Percentiles rank a stretch among this genome's conserved stretches.
phyloP scores from a whole-genome alignment of 2,797 vertebrate species.

The Ispidina lecontei region DNA sequence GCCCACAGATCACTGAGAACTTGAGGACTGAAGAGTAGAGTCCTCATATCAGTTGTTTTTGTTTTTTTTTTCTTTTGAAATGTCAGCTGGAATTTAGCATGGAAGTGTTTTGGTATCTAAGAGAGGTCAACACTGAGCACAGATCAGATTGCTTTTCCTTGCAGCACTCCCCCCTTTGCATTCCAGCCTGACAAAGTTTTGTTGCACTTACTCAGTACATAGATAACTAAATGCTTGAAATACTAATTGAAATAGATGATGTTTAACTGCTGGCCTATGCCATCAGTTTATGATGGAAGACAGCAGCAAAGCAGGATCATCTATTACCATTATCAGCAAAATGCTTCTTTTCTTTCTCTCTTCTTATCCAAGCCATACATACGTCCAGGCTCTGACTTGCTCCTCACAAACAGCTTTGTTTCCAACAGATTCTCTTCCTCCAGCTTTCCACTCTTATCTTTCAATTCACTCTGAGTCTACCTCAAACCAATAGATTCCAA shows the following conservation, averaged over 20 bases:
- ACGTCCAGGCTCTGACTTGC: background rate
- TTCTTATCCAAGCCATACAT: conserved; percentile 34
- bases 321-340: conserved; percentile 47
- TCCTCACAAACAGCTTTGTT: conserved; percentile 9
- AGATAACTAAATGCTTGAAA: conserved; percentile 55
- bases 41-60: background rate
- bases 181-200: conserved; percentile 49
- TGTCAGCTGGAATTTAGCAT: background rate
- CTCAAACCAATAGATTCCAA: conserved; percentile 63
- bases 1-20: background rate
- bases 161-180: background rate
- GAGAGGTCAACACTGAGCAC: background rate
- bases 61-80: background rate
- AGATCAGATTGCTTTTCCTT: conserved; percentile 34
- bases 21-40: background rate
- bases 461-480: conserved; percentile 58
- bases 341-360: background rate
- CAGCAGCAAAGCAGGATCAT: conserved; percentile 3
- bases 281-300: conserved; percentile 53
- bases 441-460: conserved; percentile 59
- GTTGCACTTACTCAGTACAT: conserved; percentile 19
- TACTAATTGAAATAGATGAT: conserved; percentile 61
- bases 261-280: conserved; percentile 38
- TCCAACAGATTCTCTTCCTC: conserved; percentile 13
- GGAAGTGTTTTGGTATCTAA: conserved; percentile 6